Base-by-base conservation (phyloP, 2,888 invertebrate species). In the Myopa tessellatipennis region DNA sequence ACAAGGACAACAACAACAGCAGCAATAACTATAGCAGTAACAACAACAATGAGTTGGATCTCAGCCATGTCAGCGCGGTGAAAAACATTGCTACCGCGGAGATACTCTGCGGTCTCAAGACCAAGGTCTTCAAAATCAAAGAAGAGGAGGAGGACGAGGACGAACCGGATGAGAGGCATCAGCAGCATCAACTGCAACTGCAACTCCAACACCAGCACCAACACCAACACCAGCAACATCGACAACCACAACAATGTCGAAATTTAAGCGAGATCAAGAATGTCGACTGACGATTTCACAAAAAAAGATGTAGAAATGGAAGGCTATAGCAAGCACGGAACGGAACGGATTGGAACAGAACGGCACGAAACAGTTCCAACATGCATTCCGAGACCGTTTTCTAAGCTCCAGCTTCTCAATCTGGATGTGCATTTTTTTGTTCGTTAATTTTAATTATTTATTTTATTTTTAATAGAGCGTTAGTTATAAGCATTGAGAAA, bases 1-100 rank as follows among this genome's bases (percentile, higher is more conserved):
- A 76, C 34, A 81, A 82, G 1, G 36, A 77, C 7, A 70, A 77
- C 34, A 82, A 82, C 78, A 74, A 77, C 36, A 81, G 82, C 77
- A 80, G 81, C 65, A 82, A 83, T 69, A 81, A 82, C 63, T 82
- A 79, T 50, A 81, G 83, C 79, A 85, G 82, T 80, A 85, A 86
- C 81, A 85, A 86, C 78, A 83, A 84, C 72, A 85, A 83, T 81
- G 84, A 87, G 61, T 65, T 85, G 65, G 86, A 85, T 77, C 74
- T 86, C 79, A 86, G 84, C 63, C 73, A 81, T 52, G 77, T 80
- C 45, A 81, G 78, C n/a, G 84, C 87, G 61, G 87, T 87, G 45
- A 87, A 87, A 77, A 87, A 85, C 71, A 87, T 87, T 77, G 87
- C 87, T 45, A 87, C 87, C 1, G 87, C 87, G 0, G 87, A 87